phyloP scores from a whole-genome alignment of 2,113 vertebrate species.

The Archocentrus centrarchus region DNA sequence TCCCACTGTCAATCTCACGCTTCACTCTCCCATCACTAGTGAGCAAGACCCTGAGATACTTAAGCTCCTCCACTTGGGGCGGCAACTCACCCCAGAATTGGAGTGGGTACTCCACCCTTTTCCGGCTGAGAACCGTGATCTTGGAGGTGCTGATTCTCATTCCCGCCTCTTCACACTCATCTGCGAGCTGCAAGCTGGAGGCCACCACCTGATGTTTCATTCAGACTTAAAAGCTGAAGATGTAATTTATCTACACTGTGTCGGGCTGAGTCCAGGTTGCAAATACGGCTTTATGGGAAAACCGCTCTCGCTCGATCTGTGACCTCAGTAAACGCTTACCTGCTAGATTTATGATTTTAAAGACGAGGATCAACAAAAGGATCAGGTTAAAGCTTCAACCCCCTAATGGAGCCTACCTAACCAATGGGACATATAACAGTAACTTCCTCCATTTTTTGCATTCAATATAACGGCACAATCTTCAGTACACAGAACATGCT shows the following conservation, averaged over 20 bases:
- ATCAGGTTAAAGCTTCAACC: background rate
- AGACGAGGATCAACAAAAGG: background rate
- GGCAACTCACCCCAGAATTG: background rate
- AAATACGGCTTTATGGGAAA: background rate
- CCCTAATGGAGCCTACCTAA: background rate
- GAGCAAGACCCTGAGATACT: background rate
- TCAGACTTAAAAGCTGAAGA: background rate
- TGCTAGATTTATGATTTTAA: background rate
- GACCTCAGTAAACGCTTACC: too few relatives aligned
- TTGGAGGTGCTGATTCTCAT: background rate
- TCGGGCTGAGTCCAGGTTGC: too few relatives aligned
- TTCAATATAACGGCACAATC: background rate
- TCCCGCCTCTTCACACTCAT: background rate
- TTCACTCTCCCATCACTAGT: background rate
- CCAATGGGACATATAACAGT: background rate
- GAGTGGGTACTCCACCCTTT: background rate
- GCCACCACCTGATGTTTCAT: background rate
- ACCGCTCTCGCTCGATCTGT: background rate
- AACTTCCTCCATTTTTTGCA: background rate
- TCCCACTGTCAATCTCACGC: rapidly evolving
- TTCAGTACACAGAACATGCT: background rate
- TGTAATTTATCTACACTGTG: background rate
- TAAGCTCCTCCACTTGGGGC: background rate
- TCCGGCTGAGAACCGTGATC: background rate
- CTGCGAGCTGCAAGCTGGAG: rapidly evolving